These are phyloP conservation scores for Podocnemis expansa DNA, from an alignment of 2,113 vertebrate genomes.

Conservation along the genomic window DNA sequence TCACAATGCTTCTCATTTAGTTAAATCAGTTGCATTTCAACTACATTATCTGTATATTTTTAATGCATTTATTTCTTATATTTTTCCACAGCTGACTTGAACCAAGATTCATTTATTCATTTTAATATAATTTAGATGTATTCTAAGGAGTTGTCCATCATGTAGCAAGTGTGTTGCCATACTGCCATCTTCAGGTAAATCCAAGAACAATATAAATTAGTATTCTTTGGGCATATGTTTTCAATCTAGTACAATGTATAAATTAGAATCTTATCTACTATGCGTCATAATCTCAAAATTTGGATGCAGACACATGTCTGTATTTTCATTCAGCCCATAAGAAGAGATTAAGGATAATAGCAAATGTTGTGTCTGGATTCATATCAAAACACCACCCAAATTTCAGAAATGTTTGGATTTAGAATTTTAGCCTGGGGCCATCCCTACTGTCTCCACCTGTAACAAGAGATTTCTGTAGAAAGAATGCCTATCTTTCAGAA, in stretches of 20 bases:
- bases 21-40: conserved; percentile 62
- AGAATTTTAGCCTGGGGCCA: not conserved
- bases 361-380: not conserved
- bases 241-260: not conserved
- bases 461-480: not conserved
- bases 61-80: not conserved
- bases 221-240: fast-evolving
- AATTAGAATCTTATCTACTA: not conserved
- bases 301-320: not conserved
- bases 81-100: conserved; percentile 13
- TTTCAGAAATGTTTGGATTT: not conserved
- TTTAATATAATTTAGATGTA: conserved; percentile 1
- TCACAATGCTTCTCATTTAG: conserved; percentile 45
- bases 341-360: not conserved
- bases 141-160: not conserved
- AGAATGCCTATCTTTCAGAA: not conserved
- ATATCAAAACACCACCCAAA: not conserved
- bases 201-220: not conserved
- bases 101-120: conserved; percentile 28
- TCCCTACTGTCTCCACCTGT: not conserved
- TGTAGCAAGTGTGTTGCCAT: not conserved
- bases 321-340: not conserved
- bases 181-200: conserved; percentile 67
- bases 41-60: conserved; percentile 45
- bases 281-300: not conserved